phyloP scores from a whole-genome alignment of 53 echinoderm and acorn worm genomes.

The Hippasteria phrygiana region DNA sequence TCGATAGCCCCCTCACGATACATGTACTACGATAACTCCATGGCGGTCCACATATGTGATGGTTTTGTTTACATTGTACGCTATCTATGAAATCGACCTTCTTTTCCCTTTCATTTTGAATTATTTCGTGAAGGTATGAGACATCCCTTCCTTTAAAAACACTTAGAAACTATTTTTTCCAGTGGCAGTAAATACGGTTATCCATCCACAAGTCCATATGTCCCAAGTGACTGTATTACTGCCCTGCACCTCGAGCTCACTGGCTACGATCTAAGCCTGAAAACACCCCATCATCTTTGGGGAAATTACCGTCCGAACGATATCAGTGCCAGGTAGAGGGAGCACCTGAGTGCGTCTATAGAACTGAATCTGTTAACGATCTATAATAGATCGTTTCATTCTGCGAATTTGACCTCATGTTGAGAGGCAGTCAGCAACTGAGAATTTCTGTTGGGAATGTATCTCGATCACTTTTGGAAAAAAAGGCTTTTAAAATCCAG shows the following conservation, averaged over 20 bases:
- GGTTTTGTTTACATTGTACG: background rate
- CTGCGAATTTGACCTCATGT: no score
- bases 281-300: slow-evolving; percentile 20
- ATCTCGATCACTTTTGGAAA: no score
- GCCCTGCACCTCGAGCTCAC: slow-evolving; percentile 18
- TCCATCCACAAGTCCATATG: slow-evolving; percentile 1
- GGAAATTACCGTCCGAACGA: slow-evolving; percentile 13
- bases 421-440: no score
- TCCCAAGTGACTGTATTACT: slow-evolving; percentile 26
- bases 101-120: no score
- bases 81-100: no score
- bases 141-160: background rate
- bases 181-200: background rate
- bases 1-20: no score
- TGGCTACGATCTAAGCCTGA: background rate
- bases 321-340: background rate
- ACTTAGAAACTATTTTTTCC: background rate
- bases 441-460: no score
- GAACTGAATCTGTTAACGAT: slow-evolving; percentile 6
- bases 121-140: background rate
- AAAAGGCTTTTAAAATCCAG: no score
- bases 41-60: no score
- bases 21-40: no score
- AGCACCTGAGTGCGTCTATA: no score
- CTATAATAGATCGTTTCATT: no score